Percentiles rank a stretch among this genome's conserved stretches.
Evolutionary conservation across 2,888 invertebrate genomes (phyloP).

Genomic region (Lycaena phlaeas): DNA sequence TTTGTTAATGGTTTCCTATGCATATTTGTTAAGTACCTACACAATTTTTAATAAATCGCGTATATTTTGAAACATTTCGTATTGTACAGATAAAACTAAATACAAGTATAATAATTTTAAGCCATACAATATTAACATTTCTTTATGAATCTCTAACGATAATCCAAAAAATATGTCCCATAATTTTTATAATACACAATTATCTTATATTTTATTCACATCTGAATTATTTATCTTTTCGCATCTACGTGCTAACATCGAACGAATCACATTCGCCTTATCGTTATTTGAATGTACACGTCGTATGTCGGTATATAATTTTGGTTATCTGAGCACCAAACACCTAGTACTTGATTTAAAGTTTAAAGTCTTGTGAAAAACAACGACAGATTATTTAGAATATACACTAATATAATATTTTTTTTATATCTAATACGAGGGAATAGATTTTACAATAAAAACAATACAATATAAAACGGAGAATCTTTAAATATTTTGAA

Average conservation of each 20-base stretch:
- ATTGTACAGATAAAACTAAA: background rate
- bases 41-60: too few species aligned
- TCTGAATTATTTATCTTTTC: slow-evolving; percentile 1
- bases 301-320: background rate
- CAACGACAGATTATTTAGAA: too few species aligned
- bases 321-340: slow-evolving; percentile 4
- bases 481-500: too few species aligned
- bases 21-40: too few species aligned
- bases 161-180: background rate
- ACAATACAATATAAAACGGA: too few species aligned
- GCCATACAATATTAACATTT: background rate
- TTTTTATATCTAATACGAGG: too few species aligned
- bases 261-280: slow-evolving; percentile 8
- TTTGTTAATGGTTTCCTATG: too few species aligned
- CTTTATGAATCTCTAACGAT: background rate
- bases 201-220: slow-evolving; percentile 9
- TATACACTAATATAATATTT: too few species aligned
- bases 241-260: slow-evolving; percentile 7
- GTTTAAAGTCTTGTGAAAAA: too few species aligned
- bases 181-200: slow-evolving; percentile 4
- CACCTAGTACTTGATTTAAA: too few species aligned
- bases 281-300: slow-evolving; percentile 8
- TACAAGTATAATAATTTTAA: background rate
- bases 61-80: too few species aligned
- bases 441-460: too few species aligned